Base-by-base conservation (phyloP, 2,888 invertebrate genomes). In the Phragmatobia fuliginosa region DNA sequence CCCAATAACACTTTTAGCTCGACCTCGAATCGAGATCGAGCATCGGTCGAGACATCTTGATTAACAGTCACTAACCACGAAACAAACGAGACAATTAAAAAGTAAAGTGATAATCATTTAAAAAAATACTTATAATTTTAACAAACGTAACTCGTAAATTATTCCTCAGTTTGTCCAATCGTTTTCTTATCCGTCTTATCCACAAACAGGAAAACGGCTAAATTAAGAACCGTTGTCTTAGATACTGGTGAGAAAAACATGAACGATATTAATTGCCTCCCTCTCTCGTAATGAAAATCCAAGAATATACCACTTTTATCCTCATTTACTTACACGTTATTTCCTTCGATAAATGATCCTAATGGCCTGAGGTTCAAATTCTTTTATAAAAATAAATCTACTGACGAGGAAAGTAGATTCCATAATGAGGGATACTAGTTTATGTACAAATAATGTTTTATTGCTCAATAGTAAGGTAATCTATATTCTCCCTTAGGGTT, bases 211-310 rank as follows among this genome's bases (percentile, higher is more conserved):
- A 69, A 69, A 69, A 69, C 61, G n/a, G 32, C 52, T 56, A 69
- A 65, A 69, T 69, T 69, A 65, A 65, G 61, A 56, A 38, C 28
- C 25, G 61, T 65, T 69, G 66, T 65, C 69, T 41, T 36, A 62
- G 32, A 45, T 31, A 25, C 60, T 49, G 52, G 60, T 49, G 69
- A 64, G 60, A 69, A 69, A 69, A 69, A 69, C 69, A 65, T 65
- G 69, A 69, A 65, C 49, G 60, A 56, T 61, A 69, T 69, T 69
- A 65, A 69, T 69, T 61, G 56, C 65, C 45, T 65, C 52, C 36
- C 52, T 65, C 41, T 36, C 31, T 31, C 59, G 21, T 68, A 64
- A 68, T 68, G 64, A 68, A 58, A 49, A 63, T 41, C 59, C 59
- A 36, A 31, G 49, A 49, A 60, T 60, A 60, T 64, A 52, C 36